Conservation (phyloP, 2,113 vertebrate species). For the Pardalotus punctatus region DNA sequence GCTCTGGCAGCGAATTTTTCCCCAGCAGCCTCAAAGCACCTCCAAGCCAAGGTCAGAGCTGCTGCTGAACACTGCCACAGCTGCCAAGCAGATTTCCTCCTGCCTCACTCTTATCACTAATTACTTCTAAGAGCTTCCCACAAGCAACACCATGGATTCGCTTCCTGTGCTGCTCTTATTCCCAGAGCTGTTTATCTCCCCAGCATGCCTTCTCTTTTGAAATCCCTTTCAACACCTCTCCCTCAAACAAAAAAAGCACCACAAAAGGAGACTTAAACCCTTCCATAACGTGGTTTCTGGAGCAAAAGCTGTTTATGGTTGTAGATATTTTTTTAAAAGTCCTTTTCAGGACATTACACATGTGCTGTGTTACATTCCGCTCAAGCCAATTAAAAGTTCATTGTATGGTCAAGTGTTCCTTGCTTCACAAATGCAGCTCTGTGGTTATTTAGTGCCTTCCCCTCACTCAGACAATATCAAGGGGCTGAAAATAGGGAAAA, state of each 20-base stretch:
- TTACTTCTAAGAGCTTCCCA: slow-evolving; percentile 27
- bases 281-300: not conserved
- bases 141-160: not conserved
- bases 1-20: not conserved
- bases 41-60: not conserved
- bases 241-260: not conserved
- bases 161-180: slow-evolving; percentile 23
- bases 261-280: not conserved
- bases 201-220: slow-evolving; percentile 4
- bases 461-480: not conserved
- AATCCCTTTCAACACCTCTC: slow-evolving; percentile 11
- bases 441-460: not conserved
- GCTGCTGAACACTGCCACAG: not conserved
- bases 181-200: slow-evolving; percentile 2
- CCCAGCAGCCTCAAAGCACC: not conserved
- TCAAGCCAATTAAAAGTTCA: not conserved
- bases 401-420: not conserved
- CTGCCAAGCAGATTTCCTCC: slow-evolving; percentile 46
- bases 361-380: not conserved
- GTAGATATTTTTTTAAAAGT: not conserved
- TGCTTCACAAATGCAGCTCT: not conserved
- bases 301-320: not conserved
- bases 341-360: not conserved
- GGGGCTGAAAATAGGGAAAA: not conserved
- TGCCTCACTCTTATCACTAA: slow-evolving; percentile 18